A percentile compares a stretch with the other conserved stretches of the same genome.
These are phyloP conservation scores for Nebria brevicollis DNA, from an alignment of 2,888 invertebrate species.

Conservation along the genomic window DNA sequence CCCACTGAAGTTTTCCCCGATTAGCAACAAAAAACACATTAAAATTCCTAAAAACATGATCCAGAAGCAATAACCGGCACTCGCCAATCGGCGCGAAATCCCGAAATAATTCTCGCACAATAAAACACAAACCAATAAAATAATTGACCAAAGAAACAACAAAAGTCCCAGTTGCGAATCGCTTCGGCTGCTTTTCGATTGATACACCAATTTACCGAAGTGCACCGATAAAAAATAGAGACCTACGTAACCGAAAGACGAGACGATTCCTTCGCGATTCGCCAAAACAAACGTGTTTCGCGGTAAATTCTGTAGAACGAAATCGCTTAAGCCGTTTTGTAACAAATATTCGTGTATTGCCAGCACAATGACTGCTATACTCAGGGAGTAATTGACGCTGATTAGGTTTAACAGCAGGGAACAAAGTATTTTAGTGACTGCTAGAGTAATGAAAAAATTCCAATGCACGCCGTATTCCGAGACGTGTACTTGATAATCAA, in stretches of 20 bases:
- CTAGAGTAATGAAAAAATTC: constrained; percentile 98
- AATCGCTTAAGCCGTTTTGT: constrained; percentile 71
- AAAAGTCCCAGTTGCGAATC: constrained; percentile 23
- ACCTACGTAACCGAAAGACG: constrained; percentile 84
- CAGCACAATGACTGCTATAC: constrained; percentile 68
- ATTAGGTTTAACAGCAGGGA: constrained; percentile 70
- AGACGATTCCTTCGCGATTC: constrained; percentile 92
- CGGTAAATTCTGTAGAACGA: constrained; percentile 70
- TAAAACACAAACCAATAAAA: constrained; percentile 52
- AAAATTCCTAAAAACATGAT: constrained; percentile 73
- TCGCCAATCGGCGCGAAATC: constrained; percentile 84
- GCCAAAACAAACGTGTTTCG: constrained; percentile 76
- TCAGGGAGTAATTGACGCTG: constrained; percentile 65
- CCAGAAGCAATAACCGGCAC: constrained; percentile 84
- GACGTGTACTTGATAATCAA: constrained; percentile 87
- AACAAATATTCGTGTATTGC: constrained; percentile 74
- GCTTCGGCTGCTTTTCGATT: constrained; percentile 10
- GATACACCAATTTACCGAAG: constrained; percentile 62
- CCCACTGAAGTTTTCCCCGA: constrained; percentile 65
- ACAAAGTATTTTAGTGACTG: constrained; percentile 80
- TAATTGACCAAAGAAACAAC: constrained; percentile 15
- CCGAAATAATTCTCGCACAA: constrained; percentile 66
- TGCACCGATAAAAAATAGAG: constrained; percentile 82
- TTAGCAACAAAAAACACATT: constrained; percentile 66
- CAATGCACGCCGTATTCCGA: constrained; percentile 97